Evolutionary conservation across 2,113 vertebrate species (phyloP), one percentile per base, ranked within the genome.

Genomic region (Pardalotus punctatus): DNA sequence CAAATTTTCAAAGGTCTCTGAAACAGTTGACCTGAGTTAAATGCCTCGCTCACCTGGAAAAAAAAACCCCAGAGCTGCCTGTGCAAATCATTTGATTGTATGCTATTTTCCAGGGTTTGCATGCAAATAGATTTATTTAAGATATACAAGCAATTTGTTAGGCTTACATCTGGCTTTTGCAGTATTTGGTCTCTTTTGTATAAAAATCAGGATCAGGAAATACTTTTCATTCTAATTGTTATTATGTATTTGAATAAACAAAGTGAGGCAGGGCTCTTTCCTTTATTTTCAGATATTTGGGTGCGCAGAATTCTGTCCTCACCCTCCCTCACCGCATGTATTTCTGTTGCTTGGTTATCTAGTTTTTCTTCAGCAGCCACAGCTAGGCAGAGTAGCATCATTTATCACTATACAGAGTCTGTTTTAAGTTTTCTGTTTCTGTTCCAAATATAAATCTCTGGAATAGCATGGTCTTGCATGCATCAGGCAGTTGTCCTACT

Each of bases 371-470:
- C 89, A 91, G 90, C 92, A 95, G 80, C 89, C 84, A 88, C 56
- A 86, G 90, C 89, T 93, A 92, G 84, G 94, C 95, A 95, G 83
- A 93, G 88, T 88, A 94, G 83, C 90, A 91, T 93, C 94, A 84
- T 96, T 92, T 90, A 94, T 95, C 96, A 87, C 65, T 71, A 84
- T 31, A 78, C 53, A 90, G 93, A 95, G 80, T 85, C 93, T 97
- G 93, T 58, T 90, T 98, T 93, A 79, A 96, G 84, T 96, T 97
- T 97, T 97, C 85, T 87, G 65, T 95, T 97, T 97, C 96, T 94
- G 95, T 90, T 97, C 86, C 86, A 96, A 93, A 82, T 91, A 96
- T 95, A 97, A 97, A 97, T 97, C 94, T 96, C 89, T 81, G n/a
- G 80, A 93, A 97, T 64, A 97, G 58, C 86, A 60, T 13, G 88